Conservation (phyloP, 2,888 invertebrate species). For the Axea sp. region DNA sequence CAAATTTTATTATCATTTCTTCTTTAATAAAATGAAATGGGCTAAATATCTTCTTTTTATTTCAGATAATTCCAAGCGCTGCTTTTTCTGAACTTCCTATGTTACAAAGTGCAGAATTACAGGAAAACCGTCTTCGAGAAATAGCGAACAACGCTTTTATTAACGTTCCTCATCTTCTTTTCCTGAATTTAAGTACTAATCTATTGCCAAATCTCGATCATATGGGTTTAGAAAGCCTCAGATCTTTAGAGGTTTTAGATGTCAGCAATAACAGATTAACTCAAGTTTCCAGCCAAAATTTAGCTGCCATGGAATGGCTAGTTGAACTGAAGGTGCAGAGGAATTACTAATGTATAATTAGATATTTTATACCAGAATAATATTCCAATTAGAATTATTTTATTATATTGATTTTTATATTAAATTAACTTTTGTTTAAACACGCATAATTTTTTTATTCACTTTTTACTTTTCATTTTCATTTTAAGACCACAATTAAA, state of each 20-base stretch:
- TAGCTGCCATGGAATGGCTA: conserved; percentile 90
- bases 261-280: conserved; percentile 89
- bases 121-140: conserved; percentile 88
- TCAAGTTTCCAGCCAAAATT: conserved; percentile 83
- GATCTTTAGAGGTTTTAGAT: conserved; percentile 91
- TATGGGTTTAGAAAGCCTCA: conserved; percentile 86
- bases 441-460: too few relatives aligned
- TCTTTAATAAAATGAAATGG: too few relatives aligned
- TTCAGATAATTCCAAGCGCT: conserved; percentile 83
- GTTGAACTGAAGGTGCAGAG: conserved; percentile 86
- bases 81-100: conserved; percentile 89
- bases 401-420: too few relatives aligned
- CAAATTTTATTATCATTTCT: too few relatives aligned
- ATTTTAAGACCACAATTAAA: too few relatives aligned
- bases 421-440: too few relatives aligned
- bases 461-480: too few relatives aligned
- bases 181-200: conserved; percentile 91
- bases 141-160: conserved; percentile 88
- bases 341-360: too few relatives aligned
- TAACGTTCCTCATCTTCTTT: conserved; percentile 87
- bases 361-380: too few relatives aligned
- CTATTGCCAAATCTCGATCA: conserved; percentile 87
- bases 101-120: conserved; percentile 87
- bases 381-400: too few relatives aligned
- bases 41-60: conserved; percentile 9